Evolutionary conservation across 2,888 invertebrate genomes (phyloP), one percentile per base, ranked within the genome.

Genomic region (Andrena camellia): DNA sequence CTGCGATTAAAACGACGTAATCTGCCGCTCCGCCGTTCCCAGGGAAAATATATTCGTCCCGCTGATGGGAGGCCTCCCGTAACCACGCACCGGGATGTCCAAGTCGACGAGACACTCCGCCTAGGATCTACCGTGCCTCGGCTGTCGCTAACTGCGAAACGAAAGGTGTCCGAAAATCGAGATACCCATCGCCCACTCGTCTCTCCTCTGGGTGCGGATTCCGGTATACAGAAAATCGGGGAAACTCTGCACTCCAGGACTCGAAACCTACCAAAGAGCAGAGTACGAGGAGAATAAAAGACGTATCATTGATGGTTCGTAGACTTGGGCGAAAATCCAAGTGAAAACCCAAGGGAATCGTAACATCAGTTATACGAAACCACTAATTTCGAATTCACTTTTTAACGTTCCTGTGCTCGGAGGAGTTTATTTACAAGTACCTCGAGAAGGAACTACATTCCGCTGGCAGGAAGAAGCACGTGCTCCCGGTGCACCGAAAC

Each of bases 31-130:
- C 4, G 33, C 17, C 2, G 33, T 31, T 54, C 52, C 52, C 31
- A 33, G 23, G 62, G 35, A 35, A 23, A 63, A 63, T 63, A 63
- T 63, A 63, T 63, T 63, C 62, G 20, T 35, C 62, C 62, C 23
- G 62, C 10, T 31, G 33, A 20, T 35, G 20, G 35, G 1, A 63
- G 20, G 23, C 23, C 35, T 0, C 59, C 35, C 35, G 62, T 63
- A 35, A 63, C 20, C 23, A 35, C 57, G 23, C 8, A 0, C 35
- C 33, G 1, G 23, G 35, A 33, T 63, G 6, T 33, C 35, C 20
- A 23, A 63, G 35, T 20, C 23, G 20, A 7, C 35, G 20, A 33
- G 62, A 20, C 62, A 35, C 35, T 26, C 13, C 35, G 23, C 62
- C 6, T 33, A 35, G 57, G 10, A 57, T 57, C 20, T 23, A 63